Conservation (phyloP, 2,797 vertebrate genomes). For the Ctenopoma kingsleyae region DNA sequence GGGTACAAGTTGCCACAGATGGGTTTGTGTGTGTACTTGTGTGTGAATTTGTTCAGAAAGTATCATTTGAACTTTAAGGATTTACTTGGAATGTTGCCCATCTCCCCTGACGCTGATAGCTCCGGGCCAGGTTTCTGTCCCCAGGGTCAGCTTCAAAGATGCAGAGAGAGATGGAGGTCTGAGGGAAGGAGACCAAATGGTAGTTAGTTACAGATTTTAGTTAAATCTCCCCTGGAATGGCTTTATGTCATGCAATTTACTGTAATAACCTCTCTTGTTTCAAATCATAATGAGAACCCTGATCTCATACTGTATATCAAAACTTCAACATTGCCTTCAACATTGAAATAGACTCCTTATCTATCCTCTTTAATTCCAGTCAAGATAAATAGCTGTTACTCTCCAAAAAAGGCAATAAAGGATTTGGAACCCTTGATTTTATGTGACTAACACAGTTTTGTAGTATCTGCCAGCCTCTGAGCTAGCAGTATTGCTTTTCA, state of each 20-base stretch:
- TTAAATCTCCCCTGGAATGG: conserved; percentile 31
- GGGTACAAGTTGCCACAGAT: conserved; percentile 65
- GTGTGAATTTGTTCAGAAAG: conserved; percentile 30
- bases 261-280: conserved; percentile 44
- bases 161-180: conserved; percentile 13
- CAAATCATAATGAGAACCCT: conserved; percentile 32
- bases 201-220: conserved; percentile 44
- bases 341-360: conserved; percentile 41
- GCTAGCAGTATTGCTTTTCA: conserved; percentile 48
- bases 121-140: conserved; percentile 47
- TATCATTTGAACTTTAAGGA: conserved; percentile 32
- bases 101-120: conserved; percentile 33
- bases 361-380: conserved; percentile 50
- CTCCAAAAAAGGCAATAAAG: conserved; percentile 48
- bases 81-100: conserved; percentile 38
- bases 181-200: conserved; percentile 30
- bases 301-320: conserved; percentile 40
- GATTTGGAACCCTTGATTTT: conserved; percentile 50
- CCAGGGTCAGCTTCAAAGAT: conserved; percentile 41
- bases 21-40: conserved; percentile 31
- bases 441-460: conserved; percentile 50
- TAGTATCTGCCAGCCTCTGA: conserved; percentile 47
- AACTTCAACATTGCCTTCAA: conserved; percentile 16
- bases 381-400: conserved; percentile 53
- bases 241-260: conserved; percentile 29